phyloP scores from a whole-genome alignment of 2,888 invertebrate species.

The Girardia tigrina region DNA sequence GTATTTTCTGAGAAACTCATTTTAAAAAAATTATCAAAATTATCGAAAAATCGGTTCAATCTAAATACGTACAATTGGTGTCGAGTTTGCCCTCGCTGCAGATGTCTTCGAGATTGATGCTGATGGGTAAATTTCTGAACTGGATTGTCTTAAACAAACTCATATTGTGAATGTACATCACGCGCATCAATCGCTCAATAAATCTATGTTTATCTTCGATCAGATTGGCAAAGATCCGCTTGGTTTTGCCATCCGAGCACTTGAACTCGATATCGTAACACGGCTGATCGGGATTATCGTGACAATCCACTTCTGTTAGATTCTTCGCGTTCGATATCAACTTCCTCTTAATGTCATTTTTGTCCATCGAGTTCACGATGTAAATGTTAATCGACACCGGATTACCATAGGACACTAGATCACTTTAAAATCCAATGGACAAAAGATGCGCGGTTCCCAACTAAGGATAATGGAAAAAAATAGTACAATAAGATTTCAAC shows the following conservation, averaged over 20 bases:
- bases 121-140: not conserved
- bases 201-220: slow-evolving; percentile 27
- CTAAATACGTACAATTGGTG: not conserved
- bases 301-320: slow-evolving; percentile 17
- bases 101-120: not conserved
- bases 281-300: slow-evolving; percentile 21
- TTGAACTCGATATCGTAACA: slow-evolving; percentile 25
- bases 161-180: not conserved
- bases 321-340: not conserved
- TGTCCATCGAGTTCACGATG: slow-evolving; percentile 14
- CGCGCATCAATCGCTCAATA: slow-evolving; percentile 20
- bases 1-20: too few relatives aligned
- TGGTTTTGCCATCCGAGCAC: slow-evolving; percentile 15
- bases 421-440: not conserved
- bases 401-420: not conserved
- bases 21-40: too few relatives aligned
- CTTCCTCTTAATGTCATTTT: not conserved
- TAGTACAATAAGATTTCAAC: too few relatives aligned
- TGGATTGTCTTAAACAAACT: not conserved
- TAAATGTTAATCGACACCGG: slow-evolving; percentile 24
- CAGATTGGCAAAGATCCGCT: slow-evolving; percentile 10
- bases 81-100: not conserved
- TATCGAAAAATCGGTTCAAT: too few relatives aligned
- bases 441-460: too few relatives aligned
- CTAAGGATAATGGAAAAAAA: too few relatives aligned